Base-by-base conservation (phyloP, 2,888 invertebrate species). In the Vanessa cardui region DNA sequence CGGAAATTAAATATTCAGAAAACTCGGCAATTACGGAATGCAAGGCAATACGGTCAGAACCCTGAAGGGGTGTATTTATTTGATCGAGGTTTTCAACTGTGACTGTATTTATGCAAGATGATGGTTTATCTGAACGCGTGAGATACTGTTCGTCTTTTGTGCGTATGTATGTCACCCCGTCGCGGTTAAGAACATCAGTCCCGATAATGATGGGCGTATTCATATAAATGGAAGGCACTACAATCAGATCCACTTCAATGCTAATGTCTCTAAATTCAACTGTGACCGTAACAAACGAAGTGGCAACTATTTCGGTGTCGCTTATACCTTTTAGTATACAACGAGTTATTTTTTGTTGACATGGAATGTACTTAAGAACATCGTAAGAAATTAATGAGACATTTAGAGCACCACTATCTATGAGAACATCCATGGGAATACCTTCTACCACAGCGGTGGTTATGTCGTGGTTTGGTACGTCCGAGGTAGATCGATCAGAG, bases 381-480 rank as follows among this genome's bases (percentile, higher is more conserved):
- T 49, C 63, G 0, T 64, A 62, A 0, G 58, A 58, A 39, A 58
- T 58, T 12, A 58, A n/a, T n/a, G 58, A 76, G 9, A 75, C 52
- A 20, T 49, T 62, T 12, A 68, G 56, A 1, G 74, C 73, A 0
- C 76, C 75, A 26, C 72, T 74, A 52, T 76, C 76, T 8, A 77
- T 75, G 1, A 78, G 58, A 3, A 77, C 63, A 16, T 78, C 76
- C 8, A 76, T 64, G 2, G 68, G 60, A 16, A 62, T 62, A 15
- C 54, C 61, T 18, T 68, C 39, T n/a, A 68, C 45, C 7, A 67
- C 72, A 0, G 64, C 66, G 1, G 58, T 26, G 26, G 26, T 26
- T 26, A 26, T 26, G 26, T 26, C 26, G 26, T 2, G 26, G 26
- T 26, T 26, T 26, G 1, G 26, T 26, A 26, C 26, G 2, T 26